Base-by-base conservation (phyloP, 64 coral and sea anemone genomes). In the Montipora cactus region DNA sequence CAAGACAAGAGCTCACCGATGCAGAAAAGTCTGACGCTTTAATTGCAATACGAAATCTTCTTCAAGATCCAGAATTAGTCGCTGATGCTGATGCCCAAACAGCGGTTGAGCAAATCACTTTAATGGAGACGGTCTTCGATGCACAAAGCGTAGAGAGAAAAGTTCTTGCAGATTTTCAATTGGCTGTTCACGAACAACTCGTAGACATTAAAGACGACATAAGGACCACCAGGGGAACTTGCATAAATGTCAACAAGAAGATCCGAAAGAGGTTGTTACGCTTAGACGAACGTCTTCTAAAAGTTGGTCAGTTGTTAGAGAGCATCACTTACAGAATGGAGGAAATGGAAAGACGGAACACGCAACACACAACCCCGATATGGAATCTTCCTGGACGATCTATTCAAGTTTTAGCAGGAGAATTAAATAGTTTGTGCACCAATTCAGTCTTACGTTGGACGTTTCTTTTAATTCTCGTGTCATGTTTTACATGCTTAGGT, bases 1-100 rank as follows among this genome's bases (percentile, higher is more conserved):
- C 89, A 44, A 95, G 87, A n/a, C 83, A 92, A 23, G 83, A 95
- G 45, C 69, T 95, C 46, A 49, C 25, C 72, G 77, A 74, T 21
- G 44, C 15, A 75, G 84, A 95, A 51, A 92, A 92, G 52, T 58
- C 59, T 64, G 90, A 79, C 49, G 84, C 90, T 2, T 69, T 95
- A 67, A 44, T 4, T 64, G 47, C 67, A 0, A 92, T 95, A 76
- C 22, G n/a, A 5, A 13, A 89, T 18, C 79, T 95, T 4, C 81
- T 95, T 28, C 66, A 91, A 72, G 94, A 91, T 75, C 71, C 80
- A 5, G 83, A 87, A 62, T 49, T 95, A 44, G 1, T 18, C 73
- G 44, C 89, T 12, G 88, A 90, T 73, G 51, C 18, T 49, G 82
- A 92, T 57, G 94, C 81, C 19, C 76, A 95, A 58, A 16, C 70